Evolutionary conservation across 2,888 invertebrate species (phyloP).

Genomic region (Acleris holmiana): DNA sequence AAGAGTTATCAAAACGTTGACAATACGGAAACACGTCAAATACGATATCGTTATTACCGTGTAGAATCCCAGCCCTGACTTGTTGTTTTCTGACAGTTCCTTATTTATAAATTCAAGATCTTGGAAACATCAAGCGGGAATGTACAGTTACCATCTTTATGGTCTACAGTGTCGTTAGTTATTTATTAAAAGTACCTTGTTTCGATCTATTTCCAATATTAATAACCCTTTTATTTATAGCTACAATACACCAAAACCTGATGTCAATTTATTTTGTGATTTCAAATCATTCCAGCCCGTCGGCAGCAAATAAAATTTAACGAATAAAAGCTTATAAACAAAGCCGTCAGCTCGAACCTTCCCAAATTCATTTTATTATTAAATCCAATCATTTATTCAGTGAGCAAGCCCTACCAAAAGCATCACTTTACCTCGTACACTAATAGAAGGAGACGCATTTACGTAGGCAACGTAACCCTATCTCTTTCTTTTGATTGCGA

Average conservation of each 20-base stretch:
- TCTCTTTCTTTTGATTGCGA: constrained; percentile 13
- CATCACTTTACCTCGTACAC: constrained; percentile 3
- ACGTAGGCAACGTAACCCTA: not conserved
- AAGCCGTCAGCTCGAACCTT: constrained; percentile 25
- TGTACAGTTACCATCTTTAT: no score
- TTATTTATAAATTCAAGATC: no score
- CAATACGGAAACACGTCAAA: no score
- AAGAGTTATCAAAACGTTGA: no score
- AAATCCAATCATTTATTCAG: constrained; percentile 38
- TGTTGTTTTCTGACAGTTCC: no score
- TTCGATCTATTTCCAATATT: not conserved
- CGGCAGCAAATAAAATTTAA: constrained; percentile 30
- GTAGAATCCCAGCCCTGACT: no score
- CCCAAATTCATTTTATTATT: constrained; percentile 35
- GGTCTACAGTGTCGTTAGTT: no score
- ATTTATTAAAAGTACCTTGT: not conserved
- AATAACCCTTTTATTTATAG: not conserved
- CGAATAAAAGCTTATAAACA: constrained; percentile 30
- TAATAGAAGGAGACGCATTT: constrained; percentile 17
- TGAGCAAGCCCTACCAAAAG: constrained; percentile 10
- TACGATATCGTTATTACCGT: no score
- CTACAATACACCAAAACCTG: constrained; percentile 2
- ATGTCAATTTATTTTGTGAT: constrained; percentile 22
- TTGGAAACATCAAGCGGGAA: no score
- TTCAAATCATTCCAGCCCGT: constrained; percentile 13